Base-by-base conservation (phyloP, 2,888 invertebrate species). In the Synergus umbraculus region DNA sequence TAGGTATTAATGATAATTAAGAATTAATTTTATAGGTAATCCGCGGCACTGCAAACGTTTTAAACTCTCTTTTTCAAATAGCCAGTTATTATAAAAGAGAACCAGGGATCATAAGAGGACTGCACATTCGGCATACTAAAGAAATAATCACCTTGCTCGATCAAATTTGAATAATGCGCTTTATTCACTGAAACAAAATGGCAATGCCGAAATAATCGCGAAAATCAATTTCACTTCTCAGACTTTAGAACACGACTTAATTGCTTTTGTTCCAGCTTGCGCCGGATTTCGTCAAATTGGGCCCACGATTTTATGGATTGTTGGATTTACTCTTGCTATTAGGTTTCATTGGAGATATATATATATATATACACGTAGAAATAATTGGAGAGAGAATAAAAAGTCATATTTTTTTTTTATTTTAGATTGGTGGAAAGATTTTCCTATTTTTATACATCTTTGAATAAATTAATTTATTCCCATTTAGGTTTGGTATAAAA, bases 201-300 rank as follows among this genome's bases (percentile, higher is more conserved):
- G 15, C 5, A 1, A 7, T n/a, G n/a, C 8, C n/a, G n/a, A 5
- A 54, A 29, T 54, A 54, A 54, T n/a, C n/a, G n/a, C 7, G n/a
- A 54, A 54, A 54, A 54, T n/a, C n/a, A 15, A 54, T 54, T 54
- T 54, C n/a, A 54, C 54, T 54, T 54, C n/a, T 54, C 54, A n/a
- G 54, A 54, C n/a, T 54, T 54, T 2, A n/a, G 54, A 54, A n/a
- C 54, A 54, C 54, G 54, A 54, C 54, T 54, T 54, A n/a, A n/a
- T n/a, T 54, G 5, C 54, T 8, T 54, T 54, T 4, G n/a, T 54
- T 54, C 8, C 54, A 54, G n/a, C 54, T 54, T 54, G 15, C 54
- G 4, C 49, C 13, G 49, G 13, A 15, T 49, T 49, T 49, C 15
- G 49, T 15, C 49, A 49, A 15, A 49, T 49, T 5, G 4, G 4